Evolutionary conservation across 92 coral and sea anemone genomes (phyloP).

Genomic region (Plumapathes pennacea): DNA sequence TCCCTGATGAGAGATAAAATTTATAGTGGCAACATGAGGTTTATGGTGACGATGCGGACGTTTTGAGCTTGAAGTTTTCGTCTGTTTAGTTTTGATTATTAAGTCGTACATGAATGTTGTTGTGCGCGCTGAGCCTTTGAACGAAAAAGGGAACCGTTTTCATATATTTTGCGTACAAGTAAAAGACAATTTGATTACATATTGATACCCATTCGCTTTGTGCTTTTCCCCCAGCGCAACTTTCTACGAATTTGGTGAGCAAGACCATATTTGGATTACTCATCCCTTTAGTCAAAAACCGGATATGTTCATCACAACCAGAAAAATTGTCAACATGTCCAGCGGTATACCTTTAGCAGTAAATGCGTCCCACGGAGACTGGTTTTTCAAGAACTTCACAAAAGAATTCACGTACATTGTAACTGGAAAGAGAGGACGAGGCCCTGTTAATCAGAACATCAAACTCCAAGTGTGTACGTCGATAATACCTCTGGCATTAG

Average conservation of each 20-base stretch:
- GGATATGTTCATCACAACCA: conserved; percentile 61
- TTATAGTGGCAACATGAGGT: too few relatives aligned
- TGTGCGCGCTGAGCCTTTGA: too few relatives aligned
- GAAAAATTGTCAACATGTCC: conserved; percentile 53
- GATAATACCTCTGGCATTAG: too few relatives aligned
- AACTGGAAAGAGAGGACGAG: conserved; percentile 43
- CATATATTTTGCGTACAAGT: too few relatives aligned
- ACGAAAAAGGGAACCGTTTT: too few relatives aligned
- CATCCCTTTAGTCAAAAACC: conserved; percentile 81
- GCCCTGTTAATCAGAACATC: conserved; percentile 28
- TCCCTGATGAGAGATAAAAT: too few relatives aligned
- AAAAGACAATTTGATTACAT: too few relatives aligned
- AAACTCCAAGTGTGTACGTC: conserved; percentile 30
- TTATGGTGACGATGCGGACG: too few relatives aligned
- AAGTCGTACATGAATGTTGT: too few relatives aligned
- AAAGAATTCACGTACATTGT: conserved; percentile 72
- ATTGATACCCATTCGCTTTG: too few relatives aligned
- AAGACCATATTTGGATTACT: conserved; percentile 72
- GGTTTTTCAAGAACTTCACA: conserved; percentile 62
- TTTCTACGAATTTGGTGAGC: conserved; percentile 68
- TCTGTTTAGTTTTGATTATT: too few relatives aligned
- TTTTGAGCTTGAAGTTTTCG: too few relatives aligned
- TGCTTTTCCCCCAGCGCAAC: conserved; percentile 21
- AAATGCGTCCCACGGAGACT: conserved; percentile 76
- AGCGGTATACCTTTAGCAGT: conserved; percentile 56